A percentile compares a stretch with the other conserved stretches of the same genome.
Evolutionary conservation across 2,113 vertebrate genomes (phyloP).

Genomic region (Ranitomeya variabilis): DNA sequence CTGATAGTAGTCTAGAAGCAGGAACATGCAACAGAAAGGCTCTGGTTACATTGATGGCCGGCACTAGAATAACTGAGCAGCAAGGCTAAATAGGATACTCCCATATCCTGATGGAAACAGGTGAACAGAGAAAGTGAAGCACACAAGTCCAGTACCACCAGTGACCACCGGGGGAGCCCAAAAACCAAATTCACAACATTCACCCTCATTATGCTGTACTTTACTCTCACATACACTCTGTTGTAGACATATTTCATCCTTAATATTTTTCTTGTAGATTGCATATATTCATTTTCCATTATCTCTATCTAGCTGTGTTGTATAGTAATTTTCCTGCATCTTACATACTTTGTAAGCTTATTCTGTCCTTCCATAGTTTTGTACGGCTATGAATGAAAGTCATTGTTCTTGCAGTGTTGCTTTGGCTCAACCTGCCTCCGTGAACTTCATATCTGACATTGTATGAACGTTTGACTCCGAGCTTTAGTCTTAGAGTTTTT

Average conservation of each 20-base stretch:
- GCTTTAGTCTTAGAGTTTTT: constrained; percentile 8
- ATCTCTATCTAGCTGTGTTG: not conserved
- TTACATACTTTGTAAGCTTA: constrained; percentile 8
- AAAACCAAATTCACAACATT: too few species aligned
- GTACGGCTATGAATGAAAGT: not conserved
- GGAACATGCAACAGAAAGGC: too few species aligned
- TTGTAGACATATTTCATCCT: not conserved
- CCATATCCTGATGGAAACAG: too few species aligned
- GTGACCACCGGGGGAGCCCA: too few species aligned
- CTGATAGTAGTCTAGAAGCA: too few species aligned
- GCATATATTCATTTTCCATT: not conserved
- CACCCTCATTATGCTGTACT: not conserved
- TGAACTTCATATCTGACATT: not conserved
- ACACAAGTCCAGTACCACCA: too few species aligned
- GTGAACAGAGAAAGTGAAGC: too few species aligned
- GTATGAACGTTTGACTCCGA: not conserved
- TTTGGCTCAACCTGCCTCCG: constrained; percentile 14
- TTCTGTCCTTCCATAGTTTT: not conserved
- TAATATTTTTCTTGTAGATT: not conserved
- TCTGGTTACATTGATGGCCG: too few species aligned
- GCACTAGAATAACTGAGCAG: too few species aligned
- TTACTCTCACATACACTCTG: not conserved
- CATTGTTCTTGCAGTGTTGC: constrained; percentile 4
- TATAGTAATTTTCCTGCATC: not conserved
- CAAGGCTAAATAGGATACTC: too few species aligned